phyloP scores from a whole-genome alignment of 2,113 vertebrate genomes.

The Phalacrocorax aristotelis region DNA sequence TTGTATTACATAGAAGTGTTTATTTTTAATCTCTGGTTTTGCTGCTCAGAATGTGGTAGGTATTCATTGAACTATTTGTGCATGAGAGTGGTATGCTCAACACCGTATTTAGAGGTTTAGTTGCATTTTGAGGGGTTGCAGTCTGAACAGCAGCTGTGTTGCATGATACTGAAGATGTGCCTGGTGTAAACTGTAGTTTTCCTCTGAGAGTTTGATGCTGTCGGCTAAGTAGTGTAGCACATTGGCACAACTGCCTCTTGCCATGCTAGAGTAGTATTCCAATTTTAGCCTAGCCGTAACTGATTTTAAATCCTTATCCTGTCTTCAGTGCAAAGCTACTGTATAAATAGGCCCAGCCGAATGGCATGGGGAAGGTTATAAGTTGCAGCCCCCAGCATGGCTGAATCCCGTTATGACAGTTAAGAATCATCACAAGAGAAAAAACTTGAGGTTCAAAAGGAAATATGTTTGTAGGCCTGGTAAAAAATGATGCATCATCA shows the following conservation, averaged over 20 bases:
- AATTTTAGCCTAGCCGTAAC: background rate
- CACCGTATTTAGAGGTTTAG: background rate
- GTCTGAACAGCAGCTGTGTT: background rate
- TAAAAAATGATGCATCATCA: background rate
- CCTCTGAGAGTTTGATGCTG: background rate
- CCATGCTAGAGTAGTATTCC: background rate
- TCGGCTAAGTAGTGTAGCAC: background rate
- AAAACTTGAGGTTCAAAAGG: background rate
- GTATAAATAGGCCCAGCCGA: background rate
- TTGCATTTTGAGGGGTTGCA: background rate
- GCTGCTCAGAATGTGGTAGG: background rate
- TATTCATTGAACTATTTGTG: background rate
- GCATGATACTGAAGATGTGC: background rate
- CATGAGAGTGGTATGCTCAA: background rate
- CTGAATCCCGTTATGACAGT: background rate
- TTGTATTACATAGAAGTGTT: background rate
- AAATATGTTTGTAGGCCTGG: background rate
- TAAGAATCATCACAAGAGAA: background rate
- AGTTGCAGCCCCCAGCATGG: background rate
- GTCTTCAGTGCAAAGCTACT: background rate
- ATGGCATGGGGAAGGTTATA: background rate
- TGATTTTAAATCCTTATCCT: background rate
- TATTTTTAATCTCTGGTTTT: conserved; percentile 22
- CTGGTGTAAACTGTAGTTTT: background rate
- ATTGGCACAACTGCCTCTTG: background rate